phyloP scores from a whole-genome alignment of 2,113 vertebrate genomes.

The Gambusia affinis region DNA sequence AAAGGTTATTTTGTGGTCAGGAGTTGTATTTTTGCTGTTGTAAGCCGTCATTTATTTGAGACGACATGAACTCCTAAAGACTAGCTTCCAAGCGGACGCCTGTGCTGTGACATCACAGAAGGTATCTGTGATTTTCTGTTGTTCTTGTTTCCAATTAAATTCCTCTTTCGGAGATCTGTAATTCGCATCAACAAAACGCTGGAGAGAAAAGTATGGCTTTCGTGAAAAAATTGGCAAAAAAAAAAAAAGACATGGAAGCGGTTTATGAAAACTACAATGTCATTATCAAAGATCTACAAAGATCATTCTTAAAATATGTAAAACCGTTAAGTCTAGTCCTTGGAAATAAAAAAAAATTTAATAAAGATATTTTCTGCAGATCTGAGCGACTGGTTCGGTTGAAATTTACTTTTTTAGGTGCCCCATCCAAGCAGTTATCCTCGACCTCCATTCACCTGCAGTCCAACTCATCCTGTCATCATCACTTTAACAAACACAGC shows the following conservation, averaged over 20 bases:
- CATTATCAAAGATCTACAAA: neutral
- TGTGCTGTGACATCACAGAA: neutral
- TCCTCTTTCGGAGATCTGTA: neutral
- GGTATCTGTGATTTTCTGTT: neutral
- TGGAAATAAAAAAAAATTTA: neutral
- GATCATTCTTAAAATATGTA: neutral
- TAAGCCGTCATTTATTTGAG: neutral
- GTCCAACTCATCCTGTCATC: neutral
- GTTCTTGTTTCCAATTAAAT: neutral
- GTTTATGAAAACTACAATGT: neutral
- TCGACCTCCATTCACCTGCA: too few relatives aligned
- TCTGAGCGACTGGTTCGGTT: too few relatives aligned
- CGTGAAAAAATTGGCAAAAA: too few relatives aligned
- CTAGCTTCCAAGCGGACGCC: neutral
- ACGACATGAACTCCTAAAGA: neutral
- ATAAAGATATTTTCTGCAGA: too few relatives aligned
- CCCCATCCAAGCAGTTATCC: too few relatives aligned
- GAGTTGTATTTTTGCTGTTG: neutral
- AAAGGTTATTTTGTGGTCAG: neutral
- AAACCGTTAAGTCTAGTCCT: neutral
- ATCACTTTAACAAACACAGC: neutral
- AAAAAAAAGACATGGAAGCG: neutral
- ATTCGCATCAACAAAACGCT: too few relatives aligned
- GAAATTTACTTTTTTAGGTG: too few relatives aligned
- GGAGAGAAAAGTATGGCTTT: too few relatives aligned